Evolutionary conservation across 2,888 invertebrate species (phyloP).

Genomic region (Teleiodes luculella): DNA sequence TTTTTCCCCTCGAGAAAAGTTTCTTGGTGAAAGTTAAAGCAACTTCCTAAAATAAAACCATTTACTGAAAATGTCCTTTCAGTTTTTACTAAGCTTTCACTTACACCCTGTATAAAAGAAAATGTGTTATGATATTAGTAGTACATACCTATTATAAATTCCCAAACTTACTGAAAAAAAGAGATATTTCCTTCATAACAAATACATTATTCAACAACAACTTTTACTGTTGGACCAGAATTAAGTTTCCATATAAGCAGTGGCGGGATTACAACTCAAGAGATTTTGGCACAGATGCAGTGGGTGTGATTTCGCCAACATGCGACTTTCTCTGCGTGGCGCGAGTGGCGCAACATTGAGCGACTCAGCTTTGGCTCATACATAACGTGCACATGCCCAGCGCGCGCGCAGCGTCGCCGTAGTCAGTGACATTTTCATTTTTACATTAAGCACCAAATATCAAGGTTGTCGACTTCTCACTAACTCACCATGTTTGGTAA

Average conservation of each 20-base stretch:
- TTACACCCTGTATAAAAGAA: too few species aligned
- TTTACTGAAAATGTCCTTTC: too few species aligned
- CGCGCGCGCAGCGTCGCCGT: constrained; percentile 6
- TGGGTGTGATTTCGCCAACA: constrained; percentile 74
- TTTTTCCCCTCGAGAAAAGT: too few species aligned
- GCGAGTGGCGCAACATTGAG: constrained; percentile 58
- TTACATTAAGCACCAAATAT: constrained; percentile 57
- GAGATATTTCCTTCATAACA: not conserved
- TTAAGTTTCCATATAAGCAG: constrained; percentile 50
- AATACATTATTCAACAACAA: constrained; percentile 44
- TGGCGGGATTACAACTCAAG: constrained; percentile 50
- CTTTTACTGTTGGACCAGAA: constrained; percentile 53
- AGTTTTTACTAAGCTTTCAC: too few species aligned
- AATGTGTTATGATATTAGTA: too few species aligned
- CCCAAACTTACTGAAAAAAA: not conserved
- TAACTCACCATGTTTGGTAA: constrained; percentile 36
- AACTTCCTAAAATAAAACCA: too few species aligned
- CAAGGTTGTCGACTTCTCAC: constrained; percentile 60
- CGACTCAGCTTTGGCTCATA: constrained; percentile 4
- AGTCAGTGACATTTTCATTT: constrained; percentile 53
- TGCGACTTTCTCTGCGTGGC: constrained; percentile 69
- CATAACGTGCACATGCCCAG: constrained; percentile 6
- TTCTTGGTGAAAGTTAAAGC: too few species aligned
- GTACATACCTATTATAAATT: too few species aligned
- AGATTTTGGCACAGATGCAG: constrained; percentile 67